Conservation (phyloP, 2,113 vertebrate species). For the Psophia crepitans region DNA sequence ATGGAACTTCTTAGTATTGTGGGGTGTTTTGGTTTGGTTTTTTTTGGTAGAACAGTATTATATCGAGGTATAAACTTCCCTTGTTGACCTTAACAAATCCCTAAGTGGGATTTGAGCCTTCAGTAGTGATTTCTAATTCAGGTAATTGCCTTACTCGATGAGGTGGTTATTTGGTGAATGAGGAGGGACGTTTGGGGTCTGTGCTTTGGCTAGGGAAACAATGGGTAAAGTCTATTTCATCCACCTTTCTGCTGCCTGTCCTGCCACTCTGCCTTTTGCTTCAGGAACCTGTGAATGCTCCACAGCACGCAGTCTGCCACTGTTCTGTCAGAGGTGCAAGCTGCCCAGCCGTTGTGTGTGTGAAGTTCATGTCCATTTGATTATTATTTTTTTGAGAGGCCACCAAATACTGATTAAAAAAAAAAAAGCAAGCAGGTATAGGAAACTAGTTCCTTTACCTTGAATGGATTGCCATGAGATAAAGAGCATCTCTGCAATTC, state of each 20-base stretch:
- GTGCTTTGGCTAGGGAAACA: neutral
- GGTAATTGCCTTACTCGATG: neutral
- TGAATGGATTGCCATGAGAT: neutral
- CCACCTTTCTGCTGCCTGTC: neutral
- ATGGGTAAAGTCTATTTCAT: neutral
- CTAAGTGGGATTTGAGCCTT: neutral
- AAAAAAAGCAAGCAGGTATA: neutral
- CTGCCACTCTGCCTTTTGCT: neutral
- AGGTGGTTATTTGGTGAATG: neutral
- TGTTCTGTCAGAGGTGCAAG: neutral
- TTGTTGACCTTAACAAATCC: neutral
- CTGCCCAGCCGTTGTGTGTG: neutral
- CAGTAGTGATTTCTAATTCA: neutral
- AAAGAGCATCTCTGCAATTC: neutral
- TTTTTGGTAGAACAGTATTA: neutral
- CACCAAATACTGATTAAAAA: neutral
- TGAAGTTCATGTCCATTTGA: neutral
- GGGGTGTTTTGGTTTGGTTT: neutral
- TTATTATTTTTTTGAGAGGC: neutral
- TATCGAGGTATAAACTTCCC: neutral
- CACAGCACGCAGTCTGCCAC: fast-evolving
- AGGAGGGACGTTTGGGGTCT: neutral
- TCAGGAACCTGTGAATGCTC: neutral
- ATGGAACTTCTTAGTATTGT: neutral
- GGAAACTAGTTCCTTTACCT: neutral